These are phyloP conservation scores for Cyclopterus lumpus DNA, from an alignment of 2,797 vertebrate genomes.

Conservation along the genomic window DNA sequence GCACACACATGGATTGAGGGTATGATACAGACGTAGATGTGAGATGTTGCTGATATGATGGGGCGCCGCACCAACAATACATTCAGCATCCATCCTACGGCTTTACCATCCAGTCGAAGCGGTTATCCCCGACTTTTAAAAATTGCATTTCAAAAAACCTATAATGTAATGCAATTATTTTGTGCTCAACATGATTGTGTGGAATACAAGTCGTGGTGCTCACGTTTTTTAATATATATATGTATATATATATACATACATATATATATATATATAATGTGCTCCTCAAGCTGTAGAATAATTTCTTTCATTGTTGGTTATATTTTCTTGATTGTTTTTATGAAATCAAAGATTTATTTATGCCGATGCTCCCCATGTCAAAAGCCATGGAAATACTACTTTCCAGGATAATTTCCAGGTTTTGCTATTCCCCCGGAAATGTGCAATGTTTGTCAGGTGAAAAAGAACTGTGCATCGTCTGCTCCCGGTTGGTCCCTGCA, in stretches of 20 bases:
- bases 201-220: constrained; percentile 58
- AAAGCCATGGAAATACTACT: constrained; percentile 67
- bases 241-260: no score
- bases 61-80: constrained; percentile 26
- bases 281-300: constrained; percentile 80
- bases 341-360: constrained; percentile 45
- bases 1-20: constrained; percentile 20
- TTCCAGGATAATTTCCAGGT: constrained; percentile 62
- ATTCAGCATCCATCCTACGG: constrained; percentile 15
- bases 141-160: constrained; percentile 51
- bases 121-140: constrained; percentile 45
- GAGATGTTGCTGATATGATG: constrained; percentile 41
- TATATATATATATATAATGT: constrained; percentile 64
- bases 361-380: constrained; percentile 40
- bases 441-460: constrained; percentile 47
- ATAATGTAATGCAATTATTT: constrained; percentile 57
- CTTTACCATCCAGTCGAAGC: constrained; percentile 30
- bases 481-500: constrained; percentile 62
- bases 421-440: constrained; percentile 55
- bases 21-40: constrained; percentile 27
- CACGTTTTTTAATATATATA: constrained; percentile 33
- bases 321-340: constrained; percentile 46
- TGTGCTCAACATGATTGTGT: constrained; percentile 58
- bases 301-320: constrained; percentile 56
- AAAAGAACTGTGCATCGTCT: constrained; percentile 55